Evolutionary conservation across 1,140 invertebrate genomes (phyloP).

Genomic region (Hermatobates lingyangjiaoensis): DNA sequence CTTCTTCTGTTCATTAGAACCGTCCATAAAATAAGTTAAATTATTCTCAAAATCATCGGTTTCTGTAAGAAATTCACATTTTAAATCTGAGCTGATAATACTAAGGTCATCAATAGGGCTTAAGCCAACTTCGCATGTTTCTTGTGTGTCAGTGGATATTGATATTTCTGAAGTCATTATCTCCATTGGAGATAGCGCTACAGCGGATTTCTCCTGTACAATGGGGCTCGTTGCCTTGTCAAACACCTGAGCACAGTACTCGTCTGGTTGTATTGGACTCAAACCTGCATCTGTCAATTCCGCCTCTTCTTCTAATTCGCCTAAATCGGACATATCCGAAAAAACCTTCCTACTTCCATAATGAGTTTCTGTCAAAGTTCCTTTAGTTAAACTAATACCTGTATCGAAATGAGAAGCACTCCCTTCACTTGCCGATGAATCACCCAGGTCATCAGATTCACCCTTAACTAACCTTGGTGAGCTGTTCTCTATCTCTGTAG

Average conservation of each 20-base stretch:
- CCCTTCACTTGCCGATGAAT: constrained; percentile 27
- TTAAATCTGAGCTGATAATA: constrained; percentile 1
- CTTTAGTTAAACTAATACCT: constrained; percentile 29
- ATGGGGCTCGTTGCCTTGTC: constrained; percentile 29
- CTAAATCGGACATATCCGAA: constrained; percentile 27
- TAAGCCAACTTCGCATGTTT: constrained; percentile 27
- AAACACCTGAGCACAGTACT: constrained; percentile 21
- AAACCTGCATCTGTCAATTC: constrained; percentile 33
- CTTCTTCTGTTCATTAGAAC: too few species aligned
- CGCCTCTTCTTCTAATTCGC: constrained; percentile 27
- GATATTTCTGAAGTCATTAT: constrained; percentile 28
- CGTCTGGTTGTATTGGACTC: constrained; percentile 32
- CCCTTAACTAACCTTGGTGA: too few species aligned
- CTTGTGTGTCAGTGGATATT: constrained; percentile 28
- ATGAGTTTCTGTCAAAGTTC: constrained; percentile 24
- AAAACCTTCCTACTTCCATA: constrained; percentile 19
- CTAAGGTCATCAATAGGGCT: constrained; percentile 26
- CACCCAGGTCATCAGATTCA: too few species aligned
- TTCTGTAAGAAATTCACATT: too few species aligned
- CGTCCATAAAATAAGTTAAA: too few species aligned
- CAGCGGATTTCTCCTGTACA: constrained; percentile 21
- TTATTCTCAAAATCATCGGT: too few species aligned
- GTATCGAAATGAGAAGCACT: constrained; percentile 32
- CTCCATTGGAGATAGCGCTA: constrained; percentile 23
- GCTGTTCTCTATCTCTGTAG: too few species aligned